Conservation (phyloP, 2,888 invertebrate genomes). For the Drosophila gaucha region DNA sequence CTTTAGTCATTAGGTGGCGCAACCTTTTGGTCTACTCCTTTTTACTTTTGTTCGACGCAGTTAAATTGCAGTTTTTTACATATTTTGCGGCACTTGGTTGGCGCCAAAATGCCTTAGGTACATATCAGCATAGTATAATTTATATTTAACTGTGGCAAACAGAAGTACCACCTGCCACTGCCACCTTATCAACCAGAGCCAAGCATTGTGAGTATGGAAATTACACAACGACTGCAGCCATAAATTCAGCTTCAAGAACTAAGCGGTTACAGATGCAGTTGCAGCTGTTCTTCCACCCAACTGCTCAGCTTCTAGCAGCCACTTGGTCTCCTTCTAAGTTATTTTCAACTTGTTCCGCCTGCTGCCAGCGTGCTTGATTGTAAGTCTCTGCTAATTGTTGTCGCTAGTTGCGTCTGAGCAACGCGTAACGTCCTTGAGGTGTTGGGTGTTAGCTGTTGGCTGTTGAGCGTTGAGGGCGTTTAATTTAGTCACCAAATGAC, state of each 20-base stretch:
- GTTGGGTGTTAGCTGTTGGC: neutral
- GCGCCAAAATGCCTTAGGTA: conserved; percentile 47
- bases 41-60: conserved; percentile 10
- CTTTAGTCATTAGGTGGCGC: conserved; percentile 63
- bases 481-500: conserved; percentile 60
- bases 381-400: conserved; percentile 49
- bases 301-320: neutral
- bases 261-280: neutral
- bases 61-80: conserved; percentile 56
- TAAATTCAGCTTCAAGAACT: conserved; percentile 51
- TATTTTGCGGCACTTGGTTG: conserved; percentile 44
- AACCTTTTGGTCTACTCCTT: conserved; percentile 5
- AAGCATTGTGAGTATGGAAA: conserved; percentile 50
- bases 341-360: conserved; percentile 22
- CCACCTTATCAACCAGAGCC: conserved; percentile 46
- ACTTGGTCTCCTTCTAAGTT: neutral
- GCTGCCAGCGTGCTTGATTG: conserved; percentile 25
- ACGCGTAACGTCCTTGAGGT: conserved; percentile 22
- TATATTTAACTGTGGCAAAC: conserved; percentile 50
- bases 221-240: conserved; percentile 40
- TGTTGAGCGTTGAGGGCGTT: conserved; percentile 24
- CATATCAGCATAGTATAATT: conserved; percentile 62
- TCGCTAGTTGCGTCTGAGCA: conserved; percentile 27
- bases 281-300: neutral
- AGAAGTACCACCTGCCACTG: conserved; percentile 12